A percentile compares a stretch with the other conserved stretches of the same genome.
These are phyloP conservation scores for Gambusia affinis DNA, from an alignment of 2,113 vertebrate species.

Conservation along the genomic window DNA sequence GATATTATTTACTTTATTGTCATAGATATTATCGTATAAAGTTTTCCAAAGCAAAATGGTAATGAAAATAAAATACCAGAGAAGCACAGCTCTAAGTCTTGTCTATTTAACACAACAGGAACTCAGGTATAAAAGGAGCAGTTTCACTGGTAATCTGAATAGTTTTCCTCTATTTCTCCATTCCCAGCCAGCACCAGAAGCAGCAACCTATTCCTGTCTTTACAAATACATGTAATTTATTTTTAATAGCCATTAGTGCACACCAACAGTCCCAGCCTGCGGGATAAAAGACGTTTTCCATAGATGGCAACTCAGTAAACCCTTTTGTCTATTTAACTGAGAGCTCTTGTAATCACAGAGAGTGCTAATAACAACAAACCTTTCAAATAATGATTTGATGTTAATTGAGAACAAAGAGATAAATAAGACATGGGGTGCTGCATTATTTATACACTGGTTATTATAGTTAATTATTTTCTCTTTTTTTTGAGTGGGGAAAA, in stretches of 20 bases:
- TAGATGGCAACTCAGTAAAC: constrained; percentile 60
- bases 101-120: not conserved
- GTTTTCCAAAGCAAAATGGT: not conserved
- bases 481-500: constrained; percentile 28
- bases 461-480: constrained; percentile 67
- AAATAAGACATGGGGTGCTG: constrained; percentile 55
- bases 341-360: constrained; percentile 66
- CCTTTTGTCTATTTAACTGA: constrained; percentile 57
- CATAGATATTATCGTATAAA: not conserved
- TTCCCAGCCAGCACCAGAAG: constrained; percentile 47
- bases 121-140: constrained; percentile 1
- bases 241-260: constrained; percentile 37
- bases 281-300: constrained; percentile 44
- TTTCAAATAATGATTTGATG: constrained; percentile 72
- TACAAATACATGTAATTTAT: constrained; percentile 42
- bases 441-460: constrained; percentile 59
- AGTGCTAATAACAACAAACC: constrained; percentile 59
- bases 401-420: constrained; percentile 75
- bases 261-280: constrained; percentile 31
- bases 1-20: constrained; percentile 7
- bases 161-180: constrained; percentile 55
- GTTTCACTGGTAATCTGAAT: constrained; percentile 49
- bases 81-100: not conserved
- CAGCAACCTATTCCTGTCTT: constrained; percentile 41
- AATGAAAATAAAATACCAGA: not conserved